A percentile compares a stretch with the other conserved stretches of the same genome.
Conservation (phyloP, 1,140 invertebrate species). For the Dysdera silvatica region DNA sequence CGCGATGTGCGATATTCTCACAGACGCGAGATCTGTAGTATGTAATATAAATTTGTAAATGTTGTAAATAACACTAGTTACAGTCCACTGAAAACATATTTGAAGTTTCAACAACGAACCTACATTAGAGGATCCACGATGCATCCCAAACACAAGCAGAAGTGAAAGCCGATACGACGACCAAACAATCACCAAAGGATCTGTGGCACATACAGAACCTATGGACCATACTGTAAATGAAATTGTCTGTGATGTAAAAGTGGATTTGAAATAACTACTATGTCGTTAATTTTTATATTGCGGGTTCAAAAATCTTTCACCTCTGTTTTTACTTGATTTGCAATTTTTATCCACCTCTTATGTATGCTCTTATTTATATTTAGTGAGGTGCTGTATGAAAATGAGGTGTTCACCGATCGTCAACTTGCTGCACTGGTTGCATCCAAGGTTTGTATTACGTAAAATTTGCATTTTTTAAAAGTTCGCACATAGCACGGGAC, state of each 20-base stretch:
- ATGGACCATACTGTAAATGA: not conserved
- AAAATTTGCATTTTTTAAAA: not conserved
- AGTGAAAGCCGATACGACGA: too few species aligned
- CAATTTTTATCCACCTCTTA: not conserved
- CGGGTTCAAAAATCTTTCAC: too few species aligned
- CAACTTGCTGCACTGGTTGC: slow-evolving; percentile 91
- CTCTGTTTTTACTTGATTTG: not conserved
- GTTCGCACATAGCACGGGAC: too few species aligned
- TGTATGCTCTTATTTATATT: slow-evolving; percentile 47
- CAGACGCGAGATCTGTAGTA: too few species aligned
- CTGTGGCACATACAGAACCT: not conserved
- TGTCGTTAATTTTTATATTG: not conserved
- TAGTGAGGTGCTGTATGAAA: slow-evolving; percentile 94
- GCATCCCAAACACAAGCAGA: too few species aligned
- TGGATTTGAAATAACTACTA: not conserved
- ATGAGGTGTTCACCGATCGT: slow-evolving; percentile 73
- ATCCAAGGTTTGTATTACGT: slow-evolving; percentile 59
- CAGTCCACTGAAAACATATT: too few species aligned
- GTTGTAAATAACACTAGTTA: too few species aligned
- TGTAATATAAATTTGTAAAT: too few species aligned
- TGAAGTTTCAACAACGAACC: too few species aligned
- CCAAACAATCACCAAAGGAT: too few species aligned
- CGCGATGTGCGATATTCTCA: too few species aligned
- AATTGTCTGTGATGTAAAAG: not conserved
- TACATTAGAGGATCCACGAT: too few species aligned